phyloP scores from a whole-genome alignment of 2,888 invertebrate genomes.

The Caradrina kadenii region DNA sequence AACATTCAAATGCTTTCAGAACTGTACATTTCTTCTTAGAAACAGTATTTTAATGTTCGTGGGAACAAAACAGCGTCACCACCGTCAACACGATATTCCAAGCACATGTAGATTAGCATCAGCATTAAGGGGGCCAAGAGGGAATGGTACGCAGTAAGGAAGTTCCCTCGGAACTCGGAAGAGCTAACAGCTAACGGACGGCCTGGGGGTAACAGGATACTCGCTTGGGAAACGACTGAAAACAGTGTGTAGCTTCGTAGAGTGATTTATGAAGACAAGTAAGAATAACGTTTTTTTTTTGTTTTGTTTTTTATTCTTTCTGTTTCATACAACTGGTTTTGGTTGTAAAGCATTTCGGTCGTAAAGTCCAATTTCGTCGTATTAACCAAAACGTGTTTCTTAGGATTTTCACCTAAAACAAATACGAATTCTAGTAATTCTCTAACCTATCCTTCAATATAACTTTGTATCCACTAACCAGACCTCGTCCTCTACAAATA shows the following conservation, averaged over 20 bases:
- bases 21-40: constrained; percentile 38
- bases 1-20: constrained; percentile 15
- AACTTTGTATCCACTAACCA: constrained; percentile 20
- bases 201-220: constrained; percentile 63
- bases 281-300: constrained; percentile 10
- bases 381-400: constrained; percentile 1
- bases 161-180: constrained; percentile 69
- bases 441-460: constrained; percentile 23
- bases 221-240: constrained; percentile 45
- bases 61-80: constrained; percentile 42
- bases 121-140: constrained; percentile 54
- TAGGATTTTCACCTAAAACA: neutral
- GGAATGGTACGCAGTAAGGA: constrained; percentile 68
- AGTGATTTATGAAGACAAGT: constrained; percentile 17
- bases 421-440: neutral
- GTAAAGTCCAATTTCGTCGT: neutral
- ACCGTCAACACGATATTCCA: constrained; percentile 43
- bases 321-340: neutral
- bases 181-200: constrained; percentile 64
- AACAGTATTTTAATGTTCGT: constrained; percentile 43
- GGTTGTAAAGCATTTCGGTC: neutral
- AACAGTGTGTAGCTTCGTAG: constrained; percentile 38
- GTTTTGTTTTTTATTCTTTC: neutral
- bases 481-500: constrained; percentile 51
- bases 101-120: constrained; percentile 60